Evolutionary conservation across 2,113 vertebrate genomes (phyloP), one percentile per base, ranked within the genome.

Genomic region (Chionis minor): DNA sequence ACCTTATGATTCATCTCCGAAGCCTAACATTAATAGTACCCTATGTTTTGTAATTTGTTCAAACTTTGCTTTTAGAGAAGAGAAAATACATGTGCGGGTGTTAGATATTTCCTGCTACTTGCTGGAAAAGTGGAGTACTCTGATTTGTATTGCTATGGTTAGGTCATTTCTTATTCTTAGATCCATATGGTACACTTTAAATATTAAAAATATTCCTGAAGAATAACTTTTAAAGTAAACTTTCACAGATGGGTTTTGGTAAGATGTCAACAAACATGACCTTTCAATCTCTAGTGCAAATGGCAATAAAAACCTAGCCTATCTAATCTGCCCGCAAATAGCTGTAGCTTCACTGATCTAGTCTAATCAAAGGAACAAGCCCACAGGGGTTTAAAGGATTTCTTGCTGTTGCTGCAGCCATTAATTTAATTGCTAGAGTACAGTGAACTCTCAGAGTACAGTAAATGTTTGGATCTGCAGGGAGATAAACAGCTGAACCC

Each of bases 361-460:
- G 95, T 92, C 92, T 98, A 97, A 98, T 98, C 97, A 98, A 98
- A 98, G 96, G 95, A 97, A 98, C 94, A 97, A 98, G 94, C 96
- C 97, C 90, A 65, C 70, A 95, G 98, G 96, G 97, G 93, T 94
- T 98, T 98, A 96, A 97, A 97, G 94, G 95, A 96, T 98, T 98
- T 96, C 65, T 82, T 95, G 91, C 83, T 95, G 91, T 94, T 96
- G 90, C 86, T 81, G 86, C 92, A 97, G 94, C 94, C 96, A 98
- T 98, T 98, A 98, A 98, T 97, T 98, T 98, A 98, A 98, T 98
- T 98, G 97, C 96, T 96, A 63, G 95, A 94, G 92, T 97, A 84
- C 81, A 95, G 95, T 96, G 97, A 97, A 93, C 96, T 97, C 96
- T 96, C 74, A 81, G 95, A 97, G 91, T 96, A 77, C 80, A 97